A percentile compares a stretch with the other conserved stretches of the same genome.
These are phyloP conservation scores for Drosophila fulvimacula DNA, from an alignment of 2,888 invertebrate species.

Conservation along the genomic window DNA sequence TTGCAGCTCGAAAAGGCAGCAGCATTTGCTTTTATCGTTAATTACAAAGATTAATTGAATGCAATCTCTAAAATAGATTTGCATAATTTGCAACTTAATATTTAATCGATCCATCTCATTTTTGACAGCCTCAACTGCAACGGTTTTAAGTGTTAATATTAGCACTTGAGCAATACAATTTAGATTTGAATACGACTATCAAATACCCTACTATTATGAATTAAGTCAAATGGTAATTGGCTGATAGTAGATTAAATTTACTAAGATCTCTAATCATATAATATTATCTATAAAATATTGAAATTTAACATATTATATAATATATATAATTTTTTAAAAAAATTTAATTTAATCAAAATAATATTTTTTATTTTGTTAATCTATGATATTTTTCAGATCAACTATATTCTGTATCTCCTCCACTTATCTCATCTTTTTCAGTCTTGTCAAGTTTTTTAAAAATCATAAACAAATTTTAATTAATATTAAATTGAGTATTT, in stretches of 20 bases:
- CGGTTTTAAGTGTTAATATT: conserved; percentile 43
- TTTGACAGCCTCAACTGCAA: conserved; percentile 48
- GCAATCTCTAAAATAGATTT: conserved; percentile 41
- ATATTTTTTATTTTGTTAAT: too few relatives aligned
- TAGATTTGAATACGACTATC: neutral
- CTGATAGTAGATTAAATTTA: neutral
- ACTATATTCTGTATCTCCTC: too few relatives aligned
- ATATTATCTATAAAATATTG: neutral
- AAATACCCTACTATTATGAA: neutral
- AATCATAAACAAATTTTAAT: too few relatives aligned
- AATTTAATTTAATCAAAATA: too few relatives aligned
- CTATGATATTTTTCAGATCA: too few relatives aligned
- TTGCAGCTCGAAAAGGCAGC: conserved; percentile 72
- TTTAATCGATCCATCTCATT: conserved; percentile 60
- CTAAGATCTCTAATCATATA: neutral
- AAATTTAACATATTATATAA: neutral
- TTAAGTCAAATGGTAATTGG: neutral
- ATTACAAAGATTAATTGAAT: conserved; percentile 72
- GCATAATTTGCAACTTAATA: conserved; percentile 57
- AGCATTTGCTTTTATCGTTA: conserved; percentile 66
- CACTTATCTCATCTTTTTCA: too few relatives aligned
- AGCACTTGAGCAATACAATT: conserved; percentile 44
- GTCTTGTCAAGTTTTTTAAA: too few relatives aligned
- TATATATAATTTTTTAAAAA: too few relatives aligned
- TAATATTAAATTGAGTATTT: too few relatives aligned